Base-by-base conservation (phyloP, 2,797 vertebrate genomes). In the Anableps anableps region DNA sequence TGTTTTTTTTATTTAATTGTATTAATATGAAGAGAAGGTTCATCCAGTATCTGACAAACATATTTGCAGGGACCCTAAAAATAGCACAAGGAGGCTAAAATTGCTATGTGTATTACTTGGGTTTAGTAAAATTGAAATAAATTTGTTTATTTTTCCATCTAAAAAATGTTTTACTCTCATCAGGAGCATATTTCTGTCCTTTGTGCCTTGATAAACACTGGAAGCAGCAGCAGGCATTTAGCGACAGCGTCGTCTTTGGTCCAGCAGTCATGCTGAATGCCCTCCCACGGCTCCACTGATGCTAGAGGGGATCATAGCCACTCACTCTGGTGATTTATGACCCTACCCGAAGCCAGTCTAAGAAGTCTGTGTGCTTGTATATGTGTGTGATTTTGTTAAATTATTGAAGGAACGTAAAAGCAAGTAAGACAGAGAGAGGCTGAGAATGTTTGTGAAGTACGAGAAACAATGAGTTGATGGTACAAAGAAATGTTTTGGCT, bases 301-400 rank as follows among this genome's bases (percentile, higher is more conserved):
- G 77, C 80, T 85, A 66, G 73, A 62, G 78, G 87, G 91, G 89
- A 87, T 94, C 90, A 84, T 80, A 90, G 82, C 86, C 85, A 83
- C 89, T 91, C 87, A 84, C 88, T 83, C 75, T 58, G 85, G 82
- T 95, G 94, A 96, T 95, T 95, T 94, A 95, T 94, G 92, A 90
- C 87, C 78, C 77, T 84, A 89, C 89, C 87, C 89, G 80, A 84
- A 90, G 87, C 83, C 85, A 92, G 90, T 55, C 80, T 48, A 5
- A 71, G 64, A 83, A 34, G 71, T 76, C 19, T 75, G 72, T 77
- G 29, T 38, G 45, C 86, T 70, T 70, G 76, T 75, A 71, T 76
- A 71, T 76, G 47, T 75, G 75, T 78, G 71, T 74, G 23, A 68
- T 17, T 68, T 74, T 74, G 72, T 55, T 72, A 31, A 58, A 43